phyloP scores from a whole-genome alignment of 2,888 invertebrate species.

The Uropetala carovei region DNA sequence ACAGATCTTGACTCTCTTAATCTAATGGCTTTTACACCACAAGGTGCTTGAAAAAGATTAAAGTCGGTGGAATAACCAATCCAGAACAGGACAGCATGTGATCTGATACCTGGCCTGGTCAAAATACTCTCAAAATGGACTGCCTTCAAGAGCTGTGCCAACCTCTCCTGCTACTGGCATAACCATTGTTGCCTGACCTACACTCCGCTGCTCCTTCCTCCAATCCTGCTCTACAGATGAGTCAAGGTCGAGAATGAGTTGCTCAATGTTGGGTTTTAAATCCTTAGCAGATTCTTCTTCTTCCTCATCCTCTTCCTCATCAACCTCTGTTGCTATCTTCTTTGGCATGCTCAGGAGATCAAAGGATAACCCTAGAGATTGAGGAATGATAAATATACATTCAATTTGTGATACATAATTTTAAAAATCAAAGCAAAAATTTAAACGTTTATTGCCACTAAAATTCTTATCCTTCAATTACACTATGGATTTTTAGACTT shows the following conservation, averaged over 20 bases:
- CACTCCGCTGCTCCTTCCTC: conserved; percentile 65
- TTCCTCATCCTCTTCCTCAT: conserved; percentile 54
- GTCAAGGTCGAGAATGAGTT: conserved; percentile 67
- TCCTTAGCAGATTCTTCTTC: conserved; percentile 63
- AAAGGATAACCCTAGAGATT: conserved; percentile 56
- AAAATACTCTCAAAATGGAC: conserved; percentile 21
- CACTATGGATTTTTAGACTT: too few species aligned
- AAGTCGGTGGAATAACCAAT: conserved; percentile 14
- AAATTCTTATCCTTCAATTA: too few species aligned
- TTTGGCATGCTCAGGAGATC: conserved; percentile 67
- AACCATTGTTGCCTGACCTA: conserved; percentile 50
- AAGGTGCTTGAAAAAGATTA: background rate
- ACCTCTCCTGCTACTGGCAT: conserved; percentile 16
- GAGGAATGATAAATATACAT: background rate
- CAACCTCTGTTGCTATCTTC: conserved; percentile 65
- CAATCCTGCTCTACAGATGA: conserved; percentile 68
- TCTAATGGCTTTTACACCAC: conserved; percentile 34
- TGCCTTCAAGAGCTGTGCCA: conserved; percentile 24
- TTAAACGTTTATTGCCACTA: too few species aligned
- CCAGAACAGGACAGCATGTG: background rate
- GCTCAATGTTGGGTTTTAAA: conserved; percentile 68
- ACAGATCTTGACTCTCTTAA: conserved; percentile 37
- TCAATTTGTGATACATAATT: too few species aligned
- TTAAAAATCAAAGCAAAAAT: too few species aligned
- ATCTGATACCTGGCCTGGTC: too few species aligned